Evolutionary conservation across 2,888 invertebrate genomes (phyloP).

Genomic region (Acheta domesticus): DNA sequence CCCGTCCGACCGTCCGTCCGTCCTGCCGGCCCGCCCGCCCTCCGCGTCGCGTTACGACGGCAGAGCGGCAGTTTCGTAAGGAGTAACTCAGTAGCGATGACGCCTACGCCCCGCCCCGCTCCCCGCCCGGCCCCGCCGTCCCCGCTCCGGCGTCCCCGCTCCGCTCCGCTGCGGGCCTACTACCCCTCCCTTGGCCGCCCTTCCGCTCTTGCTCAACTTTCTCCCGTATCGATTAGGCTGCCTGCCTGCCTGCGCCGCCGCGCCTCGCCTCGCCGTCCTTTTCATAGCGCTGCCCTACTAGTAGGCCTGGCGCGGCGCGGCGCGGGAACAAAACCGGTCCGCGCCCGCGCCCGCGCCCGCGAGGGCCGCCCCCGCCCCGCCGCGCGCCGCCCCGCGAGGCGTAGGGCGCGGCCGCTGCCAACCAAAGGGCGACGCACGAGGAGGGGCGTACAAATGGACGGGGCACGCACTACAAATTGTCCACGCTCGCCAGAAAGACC

Average conservation of each 20-base stretch:
- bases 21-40: too few relatives aligned
- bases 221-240: neutral
- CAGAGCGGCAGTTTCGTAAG: neutral
- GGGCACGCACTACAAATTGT: too few relatives aligned
- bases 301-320: neutral
- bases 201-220: constrained; percentile 1
- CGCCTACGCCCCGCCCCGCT: neutral
- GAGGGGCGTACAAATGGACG: too few relatives aligned
- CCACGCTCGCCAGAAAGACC: too few relatives aligned
- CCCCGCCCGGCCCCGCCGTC: neutral
- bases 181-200: neutral
- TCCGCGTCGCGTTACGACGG: neutral
- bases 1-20: too few relatives aligned
- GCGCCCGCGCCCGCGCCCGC: neutral
- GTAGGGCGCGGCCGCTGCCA: too few relatives aligned
- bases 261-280: neutral
- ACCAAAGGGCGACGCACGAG: too few relatives aligned
- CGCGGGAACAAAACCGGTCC: neutral
- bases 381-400: neutral
- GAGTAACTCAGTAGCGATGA: neutral
- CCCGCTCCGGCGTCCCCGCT: neutral
- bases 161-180: neutral
- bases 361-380: neutral
- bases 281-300: constrained; percentile 1
- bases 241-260: neutral